Percentiles rank a stretch among this genome's conserved stretches.
phyloP scores from a whole-genome alignment of 2,888 invertebrate genomes.

The Heliconius ismenius region DNA sequence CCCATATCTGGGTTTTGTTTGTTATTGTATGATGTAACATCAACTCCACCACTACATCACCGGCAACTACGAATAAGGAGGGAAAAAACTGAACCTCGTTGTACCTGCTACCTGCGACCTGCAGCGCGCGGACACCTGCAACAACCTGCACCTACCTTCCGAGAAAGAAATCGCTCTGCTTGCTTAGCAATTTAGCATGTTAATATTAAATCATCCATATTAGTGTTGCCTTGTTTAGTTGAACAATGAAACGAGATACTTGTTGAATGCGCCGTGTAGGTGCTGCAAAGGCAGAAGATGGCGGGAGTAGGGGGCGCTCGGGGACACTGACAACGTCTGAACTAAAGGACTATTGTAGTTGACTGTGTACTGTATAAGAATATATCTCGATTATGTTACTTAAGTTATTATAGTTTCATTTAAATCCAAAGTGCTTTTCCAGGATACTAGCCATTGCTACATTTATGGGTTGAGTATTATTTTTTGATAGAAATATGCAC shows the following conservation, averaged over 20 bases:
- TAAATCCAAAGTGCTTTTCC: not conserved
- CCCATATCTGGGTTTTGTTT: not conserved
- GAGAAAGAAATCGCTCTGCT: slow-evolving; percentile 32
- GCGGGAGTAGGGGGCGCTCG: too few species aligned
- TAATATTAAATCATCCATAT: not conserved
- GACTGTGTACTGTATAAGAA: not conserved
- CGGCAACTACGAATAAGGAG: not conserved
- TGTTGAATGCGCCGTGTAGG: too few species aligned
- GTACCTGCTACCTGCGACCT: not conserved
- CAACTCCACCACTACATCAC: not conserved
- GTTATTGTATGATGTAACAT: not conserved
- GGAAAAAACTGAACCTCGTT: not conserved
- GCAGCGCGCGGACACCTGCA: not conserved
- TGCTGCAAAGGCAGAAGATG: too few species aligned
- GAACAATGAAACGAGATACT: too few species aligned
- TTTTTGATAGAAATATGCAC: not conserved
- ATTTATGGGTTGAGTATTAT: not conserved
- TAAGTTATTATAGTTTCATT: not conserved
- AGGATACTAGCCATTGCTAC: not conserved
- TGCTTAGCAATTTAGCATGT: not conserved
- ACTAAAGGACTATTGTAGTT: not conserved
- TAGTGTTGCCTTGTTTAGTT: not conserved
- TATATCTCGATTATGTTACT: not conserved
- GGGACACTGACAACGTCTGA: not conserved
- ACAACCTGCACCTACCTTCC: slow-evolving; percentile 1